phyloP scores from a whole-genome alignment of 2,888 invertebrate species.

The Latrodectus hesperus region DNA sequence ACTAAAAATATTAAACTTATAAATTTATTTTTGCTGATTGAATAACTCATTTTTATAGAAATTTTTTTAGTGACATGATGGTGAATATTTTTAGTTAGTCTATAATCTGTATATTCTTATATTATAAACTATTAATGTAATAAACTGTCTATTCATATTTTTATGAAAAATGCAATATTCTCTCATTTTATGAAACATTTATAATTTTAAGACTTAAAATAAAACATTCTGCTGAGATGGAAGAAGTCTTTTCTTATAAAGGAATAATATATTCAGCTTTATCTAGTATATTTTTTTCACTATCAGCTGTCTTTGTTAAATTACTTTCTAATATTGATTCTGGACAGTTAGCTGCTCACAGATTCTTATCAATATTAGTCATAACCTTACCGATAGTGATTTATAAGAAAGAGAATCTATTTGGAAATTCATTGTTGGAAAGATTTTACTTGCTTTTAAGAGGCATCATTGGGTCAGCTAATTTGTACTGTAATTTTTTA shows the following conservation, averaged over 20 bases:
- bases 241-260: not conserved
- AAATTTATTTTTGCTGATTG: too few relatives aligned
- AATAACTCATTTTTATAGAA: too few relatives aligned
- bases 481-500: constrained; percentile 13
- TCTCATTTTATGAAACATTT: too few relatives aligned
- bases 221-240: too few relatives aligned
- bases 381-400: constrained; percentile 13
- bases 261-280: constrained; percentile 1
- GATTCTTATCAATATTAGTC: constrained; percentile 6
- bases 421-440: not conserved
- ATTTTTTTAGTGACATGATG: too few relatives aligned
- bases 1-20: too few relatives aligned
- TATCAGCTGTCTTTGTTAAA: constrained; percentile 13
- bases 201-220: too few relatives aligned
- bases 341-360: constrained; percentile 12
- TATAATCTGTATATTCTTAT: too few relatives aligned
- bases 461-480: not conserved
- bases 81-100: too few relatives aligned
- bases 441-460: not conserved
- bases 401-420: not conserved
- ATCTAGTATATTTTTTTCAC: constrained; percentile 25
- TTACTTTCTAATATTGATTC: not conserved
- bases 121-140: too few relatives aligned
- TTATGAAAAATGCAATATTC: too few relatives aligned
- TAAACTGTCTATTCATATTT: too few relatives aligned